A percentile compares a stretch with the other conserved stretches of the same genome.
Evolutionary conservation across 2,888 invertebrate genomes (phyloP).

Genomic region (Elysia crispata): DNA sequence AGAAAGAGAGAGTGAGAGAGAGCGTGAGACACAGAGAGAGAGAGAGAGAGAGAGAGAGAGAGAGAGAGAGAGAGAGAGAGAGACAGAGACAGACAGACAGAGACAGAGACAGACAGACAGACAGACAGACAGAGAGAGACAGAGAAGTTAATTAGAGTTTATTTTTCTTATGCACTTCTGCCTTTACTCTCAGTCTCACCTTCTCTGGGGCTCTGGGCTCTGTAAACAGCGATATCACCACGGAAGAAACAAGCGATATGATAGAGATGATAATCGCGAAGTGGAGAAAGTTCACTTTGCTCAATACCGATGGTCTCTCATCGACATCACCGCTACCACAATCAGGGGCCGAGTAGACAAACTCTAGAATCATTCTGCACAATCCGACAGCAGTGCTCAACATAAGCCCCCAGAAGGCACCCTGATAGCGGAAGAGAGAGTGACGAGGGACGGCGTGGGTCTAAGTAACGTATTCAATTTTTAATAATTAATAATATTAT

Average conservation of each 20-base stretch:
- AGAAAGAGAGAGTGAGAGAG: no score
- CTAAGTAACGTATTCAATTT: no score
- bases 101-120: no score
- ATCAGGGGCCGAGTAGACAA: slow-evolving; percentile 77
- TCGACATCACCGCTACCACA: slow-evolving; percentile 76
- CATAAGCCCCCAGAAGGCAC: slow-evolving; percentile 81
- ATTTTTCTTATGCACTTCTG: no score
- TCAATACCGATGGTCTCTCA: slow-evolving; percentile 60
- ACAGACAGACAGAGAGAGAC: no score
- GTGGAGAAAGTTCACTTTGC: slow-evolving; percentile 72
- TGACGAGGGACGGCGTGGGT: no score
- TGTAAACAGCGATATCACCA: slow-evolving; percentile 64
- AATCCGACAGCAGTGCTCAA: slow-evolving; percentile 78
- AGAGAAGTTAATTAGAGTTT: no score
- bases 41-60: no score
- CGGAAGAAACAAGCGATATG: slow-evolving; percentile 63
- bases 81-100: no score
- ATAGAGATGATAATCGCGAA: slow-evolving; percentile 71
- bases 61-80: no score
- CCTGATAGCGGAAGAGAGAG: slow-evolving; percentile 72
- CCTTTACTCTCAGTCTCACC: no score
- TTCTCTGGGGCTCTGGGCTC: slow-evolving; percentile 61
- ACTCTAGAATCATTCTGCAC: slow-evolving; percentile 79
- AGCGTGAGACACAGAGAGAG: no score
- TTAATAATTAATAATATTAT: background rate